These are phyloP conservation scores for Rhea americana DNA, from an alignment of 2,113 vertebrate genomes.

Conservation along the genomic window DNA sequence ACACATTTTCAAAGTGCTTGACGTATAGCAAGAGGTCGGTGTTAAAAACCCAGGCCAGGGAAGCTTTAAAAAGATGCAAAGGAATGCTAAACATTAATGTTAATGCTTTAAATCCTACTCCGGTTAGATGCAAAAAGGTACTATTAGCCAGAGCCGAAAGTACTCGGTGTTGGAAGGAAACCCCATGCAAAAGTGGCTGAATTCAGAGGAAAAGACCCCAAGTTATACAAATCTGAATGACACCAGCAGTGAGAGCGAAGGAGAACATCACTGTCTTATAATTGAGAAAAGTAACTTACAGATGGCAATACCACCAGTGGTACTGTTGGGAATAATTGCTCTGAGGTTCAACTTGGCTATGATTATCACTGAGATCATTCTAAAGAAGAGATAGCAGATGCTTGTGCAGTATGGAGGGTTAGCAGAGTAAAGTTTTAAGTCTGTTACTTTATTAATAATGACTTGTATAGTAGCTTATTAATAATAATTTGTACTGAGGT, in stretches of 20 bases:
- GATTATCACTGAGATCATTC: neutral
- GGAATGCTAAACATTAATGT: neutral
- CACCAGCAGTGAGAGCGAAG: neutral
- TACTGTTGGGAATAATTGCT: neutral
- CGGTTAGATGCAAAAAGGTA: neutral
- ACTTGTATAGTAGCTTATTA: neutral
- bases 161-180: neutral
- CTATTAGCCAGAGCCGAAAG: neutral
- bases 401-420: neutral
- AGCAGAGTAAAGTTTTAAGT: neutral
- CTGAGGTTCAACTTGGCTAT: neutral
- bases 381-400: neutral
- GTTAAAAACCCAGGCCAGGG: neutral
- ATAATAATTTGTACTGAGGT: neutral
- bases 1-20: neutral
- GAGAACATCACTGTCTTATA: neutral
- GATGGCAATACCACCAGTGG: neutral
- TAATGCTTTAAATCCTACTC: neutral
- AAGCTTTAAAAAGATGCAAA: neutral
- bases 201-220: neutral
- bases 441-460: neutral
- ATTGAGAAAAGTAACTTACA: neutral
- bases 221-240: neutral
- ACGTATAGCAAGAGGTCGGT: neutral
- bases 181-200: neutral